phyloP scores from a whole-genome alignment of 2,888 invertebrate genomes.

The Seira ritae region DNA sequence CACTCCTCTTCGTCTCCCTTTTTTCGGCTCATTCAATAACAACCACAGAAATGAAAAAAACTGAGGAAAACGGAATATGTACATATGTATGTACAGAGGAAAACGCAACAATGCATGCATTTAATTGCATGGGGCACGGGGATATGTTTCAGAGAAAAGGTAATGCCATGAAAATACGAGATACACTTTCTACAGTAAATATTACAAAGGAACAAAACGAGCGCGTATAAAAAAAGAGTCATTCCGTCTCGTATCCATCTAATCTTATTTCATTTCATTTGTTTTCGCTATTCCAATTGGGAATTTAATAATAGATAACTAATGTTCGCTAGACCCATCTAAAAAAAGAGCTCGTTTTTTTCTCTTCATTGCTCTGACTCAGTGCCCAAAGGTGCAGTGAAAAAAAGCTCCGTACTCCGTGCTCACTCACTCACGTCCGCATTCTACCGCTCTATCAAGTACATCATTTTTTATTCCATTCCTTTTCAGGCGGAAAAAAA shows the following conservation, averaged over 20 bases:
- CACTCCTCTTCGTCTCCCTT: slow-evolving; percentile 15
- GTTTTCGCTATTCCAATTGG: slow-evolving; percentile 72
- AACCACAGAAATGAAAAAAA: slow-evolving; percentile 15
- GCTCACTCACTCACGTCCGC: too few species aligned
- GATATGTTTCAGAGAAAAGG: neutral
- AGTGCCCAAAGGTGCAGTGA: too few species aligned
- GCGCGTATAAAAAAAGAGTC: slow-evolving; percentile 4
- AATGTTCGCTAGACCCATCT: slow-evolving; percentile 19
- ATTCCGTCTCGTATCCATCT: slow-evolving; percentile 42
- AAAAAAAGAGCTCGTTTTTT: too few species aligned
- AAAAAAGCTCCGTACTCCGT: too few species aligned
- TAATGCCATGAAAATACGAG: neutral
- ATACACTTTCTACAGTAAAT: neutral
- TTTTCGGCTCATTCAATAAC: slow-evolving; percentile 20
- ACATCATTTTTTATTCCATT: too few species aligned
- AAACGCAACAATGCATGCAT: slow-evolving; percentile 23
- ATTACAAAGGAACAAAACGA: neutral
- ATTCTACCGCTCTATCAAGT: too few species aligned
- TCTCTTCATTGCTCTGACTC: too few species aligned
- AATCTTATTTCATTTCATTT: slow-evolving; percentile 71
- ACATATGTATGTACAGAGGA: too few species aligned
- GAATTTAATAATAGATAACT: slow-evolving; percentile 72
- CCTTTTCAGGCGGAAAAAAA: too few species aligned
- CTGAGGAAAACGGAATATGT: neutral
- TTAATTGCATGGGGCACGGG: slow-evolving; percentile 13